phyloP scores from a whole-genome alignment of 2,888 invertebrate species.

The Acleris laterana region DNA sequence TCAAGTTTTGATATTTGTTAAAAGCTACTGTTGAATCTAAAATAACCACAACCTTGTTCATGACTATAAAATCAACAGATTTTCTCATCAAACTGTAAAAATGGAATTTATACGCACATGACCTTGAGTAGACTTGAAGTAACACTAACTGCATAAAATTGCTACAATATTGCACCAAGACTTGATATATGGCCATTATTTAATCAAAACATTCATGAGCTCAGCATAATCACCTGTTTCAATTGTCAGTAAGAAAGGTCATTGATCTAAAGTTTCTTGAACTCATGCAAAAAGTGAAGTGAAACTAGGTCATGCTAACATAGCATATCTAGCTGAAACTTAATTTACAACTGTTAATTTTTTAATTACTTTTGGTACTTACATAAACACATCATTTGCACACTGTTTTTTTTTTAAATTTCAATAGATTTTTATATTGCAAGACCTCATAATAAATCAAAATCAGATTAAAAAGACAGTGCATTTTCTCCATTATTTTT shows the following conservation, averaged over 20 bases:
- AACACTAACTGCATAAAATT: slow-evolving; percentile 2
- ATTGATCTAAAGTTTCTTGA: slow-evolving; percentile 22
- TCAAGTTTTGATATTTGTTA: too few species aligned
- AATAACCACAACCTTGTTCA: too few species aligned
- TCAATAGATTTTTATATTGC: too few species aligned
- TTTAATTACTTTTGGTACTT: too few species aligned
- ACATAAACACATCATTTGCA: too few species aligned
- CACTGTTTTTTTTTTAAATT: too few species aligned
- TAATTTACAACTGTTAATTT: too few species aligned
- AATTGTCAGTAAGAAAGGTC: slow-evolving; percentile 22
- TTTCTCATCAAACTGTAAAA: too few species aligned
- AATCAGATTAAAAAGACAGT: neutral
- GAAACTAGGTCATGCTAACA: slow-evolving; percentile 11
- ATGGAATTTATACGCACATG: neutral
- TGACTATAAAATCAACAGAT: too few species aligned
- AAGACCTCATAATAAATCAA: neutral
- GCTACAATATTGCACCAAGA: slow-evolving; percentile 6
- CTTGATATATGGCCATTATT: slow-evolving; percentile 14
- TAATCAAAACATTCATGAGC: slow-evolving; percentile 17
- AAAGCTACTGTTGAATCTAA: too few species aligned
- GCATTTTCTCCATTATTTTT: too few species aligned
- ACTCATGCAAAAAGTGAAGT: slow-evolving; percentile 12
- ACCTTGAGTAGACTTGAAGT: neutral
- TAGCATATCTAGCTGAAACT: neutral
- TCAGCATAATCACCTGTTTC: slow-evolving; percentile 18